Evolutionary conservation across 2,113 vertebrate species (phyloP), one percentile per base, ranked within the genome.

Genomic region (Anser cygnoides): DNA sequence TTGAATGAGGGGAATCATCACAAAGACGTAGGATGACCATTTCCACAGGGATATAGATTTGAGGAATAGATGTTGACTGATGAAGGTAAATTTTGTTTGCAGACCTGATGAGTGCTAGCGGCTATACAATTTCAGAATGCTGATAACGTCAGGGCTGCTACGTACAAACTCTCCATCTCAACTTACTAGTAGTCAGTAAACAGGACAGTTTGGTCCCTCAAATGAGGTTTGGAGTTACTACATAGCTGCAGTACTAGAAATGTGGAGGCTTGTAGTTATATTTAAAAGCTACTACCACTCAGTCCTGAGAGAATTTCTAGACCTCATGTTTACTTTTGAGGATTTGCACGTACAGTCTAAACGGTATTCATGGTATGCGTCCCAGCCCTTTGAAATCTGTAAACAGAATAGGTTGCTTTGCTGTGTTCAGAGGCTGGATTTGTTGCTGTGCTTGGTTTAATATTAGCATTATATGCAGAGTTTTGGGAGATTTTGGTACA

Each of bases 261-360:
- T 54, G 23, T 22, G 9, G 21, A 61, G 21, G 13, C 10, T 3
- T 5, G 1, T 49, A 57, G 8, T 17, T 66, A 0, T 75, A 11
- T 75, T 63, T 80, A 31, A 61, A 77, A 74, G 4, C 3, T 49
- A 8, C 4, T 35, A 5, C 22, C 33, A 61, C 9, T 10, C 59
- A 58, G 13, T 55, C 75, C 54, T 68, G 29, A 52, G 8, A 52
- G 26, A 80, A 89, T 62, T 84, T 79, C 15, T 66, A 41, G 35
- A 54, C 28, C 31, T 82, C 9, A 14, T 80, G 9, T 41, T 86
- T 68, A 20, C 18, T 85, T 84, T 41, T 75, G 37, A 63, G 31
- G 5, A 4, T 80, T 92, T 82, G 18, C 7, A 9, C 28, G 16
- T 68, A 17, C 26, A 15, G 3, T 35, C 19, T 37, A 66, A 91